Conservation (phyloP, 37 sponge, comb jelly and placozoan species). For the Beroe ovata region DNA sequence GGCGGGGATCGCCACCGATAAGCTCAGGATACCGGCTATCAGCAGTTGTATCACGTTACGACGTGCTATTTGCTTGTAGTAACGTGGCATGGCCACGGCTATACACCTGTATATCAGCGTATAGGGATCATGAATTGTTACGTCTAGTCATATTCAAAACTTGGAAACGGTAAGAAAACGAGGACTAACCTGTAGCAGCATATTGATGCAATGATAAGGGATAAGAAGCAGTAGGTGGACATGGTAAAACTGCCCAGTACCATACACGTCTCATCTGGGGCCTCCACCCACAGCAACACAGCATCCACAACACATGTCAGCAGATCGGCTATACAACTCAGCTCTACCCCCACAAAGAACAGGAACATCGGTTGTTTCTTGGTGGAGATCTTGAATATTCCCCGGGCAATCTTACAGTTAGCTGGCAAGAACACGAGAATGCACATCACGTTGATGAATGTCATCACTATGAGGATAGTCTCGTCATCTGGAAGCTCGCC, state of each 20-base stretch:
- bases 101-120: not conserved
- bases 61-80: conserved; percentile 7
- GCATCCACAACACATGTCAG: not conserved
- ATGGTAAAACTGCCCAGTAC: not conserved
- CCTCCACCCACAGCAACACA: conserved; percentile 7
- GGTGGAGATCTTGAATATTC: not conserved
- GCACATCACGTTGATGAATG: not conserved
- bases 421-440: conserved; percentile 3
- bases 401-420: not conserved
- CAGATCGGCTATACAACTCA: conserved; percentile 18
- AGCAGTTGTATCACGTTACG: not conserved
- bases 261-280: not conserved
- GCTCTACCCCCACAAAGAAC: conserved; percentile 31
- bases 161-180: not conserved
- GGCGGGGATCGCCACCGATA: not conserved
- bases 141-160: not conserved
- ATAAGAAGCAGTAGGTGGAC: not conserved
- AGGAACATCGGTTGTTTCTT: conserved; percentile 36
- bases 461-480: not conserved
- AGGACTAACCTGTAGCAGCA: conserved; percentile 33
- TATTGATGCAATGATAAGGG: conserved; percentile 18
- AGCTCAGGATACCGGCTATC: not conserved
- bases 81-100: conserved; percentile 11
- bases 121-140: not conserved
- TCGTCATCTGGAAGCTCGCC: not conserved